Base-by-base conservation (phyloP, 2,888 invertebrate genomes). In the Ennomos erosarius region DNA sequence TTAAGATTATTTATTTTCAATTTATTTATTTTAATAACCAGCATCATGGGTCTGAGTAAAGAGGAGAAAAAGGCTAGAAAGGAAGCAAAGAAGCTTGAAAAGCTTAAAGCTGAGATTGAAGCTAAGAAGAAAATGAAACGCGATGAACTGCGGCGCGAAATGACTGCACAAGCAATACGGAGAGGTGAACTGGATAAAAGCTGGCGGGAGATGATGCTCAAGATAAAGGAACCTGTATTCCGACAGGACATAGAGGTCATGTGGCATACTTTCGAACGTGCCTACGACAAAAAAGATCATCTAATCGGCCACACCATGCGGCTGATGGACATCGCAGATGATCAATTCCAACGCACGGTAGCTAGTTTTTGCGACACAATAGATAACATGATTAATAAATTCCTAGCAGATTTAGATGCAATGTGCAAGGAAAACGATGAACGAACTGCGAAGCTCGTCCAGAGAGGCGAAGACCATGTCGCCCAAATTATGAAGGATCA, bases 341-440 rank as follows among this genome's bases (percentile, higher is more conserved):
- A 93, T 26, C 95, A 96, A 73, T 95, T 95, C 69, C 90, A 93
- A 59, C 91, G 94, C 63, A 94, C 95, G 50, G 93, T 95, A 65
- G 90, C 94, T 50, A 93, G 93, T 40, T 95, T 95, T 78, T 93
- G 94, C 53, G 91, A 93, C 55, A 93, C 93, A 26, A 92, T 96
- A 46, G 94, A 95, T 64, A 88, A 88, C 55, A 93, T 94, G 79
- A 93, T 95, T 52, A 93, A 81, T 52, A 90, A 89, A 65, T 91
- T 91, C 69, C 69, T 88, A 16, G 42, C 61, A 1, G 87, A 90
- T 42, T 74, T 91, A 39, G 87, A 91, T 40, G 70, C 71, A 1
- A 46, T 91, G 61, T 81, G 82, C 1, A 78, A 78, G 59, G 73
- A 84, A 2, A 90, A 90, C 68, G 73, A 86, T 51, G 53, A 33